Conservation (phyloP, 2,797 vertebrate genomes). For the Huso huso region DNA sequence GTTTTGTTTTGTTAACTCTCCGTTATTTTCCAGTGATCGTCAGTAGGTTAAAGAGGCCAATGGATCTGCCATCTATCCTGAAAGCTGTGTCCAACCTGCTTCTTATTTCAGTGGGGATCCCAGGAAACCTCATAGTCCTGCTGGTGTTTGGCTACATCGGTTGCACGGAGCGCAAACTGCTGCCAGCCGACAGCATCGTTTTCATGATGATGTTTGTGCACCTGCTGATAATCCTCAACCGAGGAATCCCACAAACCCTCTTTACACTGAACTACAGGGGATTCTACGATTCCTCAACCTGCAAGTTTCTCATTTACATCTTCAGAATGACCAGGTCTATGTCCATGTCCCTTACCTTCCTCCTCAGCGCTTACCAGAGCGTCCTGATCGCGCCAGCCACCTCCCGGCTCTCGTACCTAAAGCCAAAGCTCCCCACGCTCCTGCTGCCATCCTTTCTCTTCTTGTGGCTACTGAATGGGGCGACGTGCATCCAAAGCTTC, state of each 20-base stretch:
- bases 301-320: constrained; percentile 24
- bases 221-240: constrained; percentile 28
- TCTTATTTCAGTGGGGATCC: constrained; percentile 31
- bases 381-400: constrained; percentile 20
- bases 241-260: constrained; percentile 26
- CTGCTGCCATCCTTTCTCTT: constrained; percentile 20
- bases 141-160: constrained; percentile 26
- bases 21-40: too few species aligned
- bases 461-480: constrained; percentile 22
- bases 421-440: constrained; percentile 5
- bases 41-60: not conserved
- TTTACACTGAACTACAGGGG: constrained; percentile 12
- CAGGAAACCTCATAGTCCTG: constrained; percentile 31
- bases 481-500: constrained; percentile 14
- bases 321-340: constrained; percentile 29
- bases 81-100: constrained; percentile 29
- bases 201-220: constrained; percentile 27
- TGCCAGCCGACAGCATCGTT: constrained; percentile 27
- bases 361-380: constrained; percentile 33
- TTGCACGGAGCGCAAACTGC: constrained; percentile 17
- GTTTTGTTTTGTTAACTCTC: too few species aligned
- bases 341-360: constrained; percentile 30
- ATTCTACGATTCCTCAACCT: constrained; percentile 18
- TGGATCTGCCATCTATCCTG: constrained; percentile 28
- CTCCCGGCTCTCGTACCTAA: constrained; percentile 8